Evolutionary conservation across 2,888 invertebrate genomes (phyloP), one percentile per base, ranked within the genome.

Genomic region (Acronicta leporina): DNA sequence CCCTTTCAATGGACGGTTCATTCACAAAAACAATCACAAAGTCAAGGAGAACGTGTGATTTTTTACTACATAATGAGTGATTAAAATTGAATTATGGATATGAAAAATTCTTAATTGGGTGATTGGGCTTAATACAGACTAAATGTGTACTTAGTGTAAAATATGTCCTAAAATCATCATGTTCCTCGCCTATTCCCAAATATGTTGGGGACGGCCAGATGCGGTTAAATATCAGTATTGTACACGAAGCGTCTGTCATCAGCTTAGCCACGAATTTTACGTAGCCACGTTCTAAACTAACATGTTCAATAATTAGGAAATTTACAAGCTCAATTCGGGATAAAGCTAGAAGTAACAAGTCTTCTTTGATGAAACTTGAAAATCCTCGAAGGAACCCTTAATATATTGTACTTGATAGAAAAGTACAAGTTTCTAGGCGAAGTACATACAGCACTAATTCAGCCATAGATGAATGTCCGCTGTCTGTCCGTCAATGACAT

Each of bases 1-100:
- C 68, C 73, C 80, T 86, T 83, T 82, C 82, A 84, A 82, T 83
- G 76, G 64, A 60, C 74, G 68, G 57, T 77, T 77, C 80, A 82
- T 81, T 82, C 79, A 83, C 64, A 64, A 73, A 69, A 66, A 20
- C 20, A 52, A 54, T 56, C 59, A 59, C 48, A 44, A 45, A 58
- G 55, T 63, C 73, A 77, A 70, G 69, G 69, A 66, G 54, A 70
- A 64, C 63, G 42, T 55, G 42, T 41, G 16, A 47, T 51, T 71
- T 68, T 75, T 71, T 61, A 48, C 55, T 33, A 56, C 40, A 30
- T 56, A 41, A 8, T 43, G 69, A 8, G 43, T 53, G 44, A 68
- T 68, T 60, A 55, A 51, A 41, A 56, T 62, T 14, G 46, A 53
- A 53, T 38, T 55, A 46, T 40, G 41, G n/a, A n/a, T n/a, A n/a